phyloP scores from a whole-genome alignment of 2,797 vertebrate species.

The Hybognathus amarus region DNA sequence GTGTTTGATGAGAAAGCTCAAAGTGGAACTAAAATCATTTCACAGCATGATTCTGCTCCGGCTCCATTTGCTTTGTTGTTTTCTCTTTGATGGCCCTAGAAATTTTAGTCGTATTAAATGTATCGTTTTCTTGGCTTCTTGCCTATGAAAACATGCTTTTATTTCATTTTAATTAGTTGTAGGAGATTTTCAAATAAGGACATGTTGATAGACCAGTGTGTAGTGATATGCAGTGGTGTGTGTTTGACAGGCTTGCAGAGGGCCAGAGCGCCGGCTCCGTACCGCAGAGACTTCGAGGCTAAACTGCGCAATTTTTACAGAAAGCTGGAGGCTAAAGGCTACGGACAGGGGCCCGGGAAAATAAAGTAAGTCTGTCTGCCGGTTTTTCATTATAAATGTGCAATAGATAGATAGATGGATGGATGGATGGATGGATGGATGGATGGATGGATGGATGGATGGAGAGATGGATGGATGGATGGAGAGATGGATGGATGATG shows the following conservation, averaged over 20 bases:
- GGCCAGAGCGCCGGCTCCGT: slow-evolving; percentile 94
- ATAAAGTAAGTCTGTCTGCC: slow-evolving; percentile 88
- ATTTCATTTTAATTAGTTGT: background rate
- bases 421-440: background rate
- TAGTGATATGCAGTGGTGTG: slow-evolving; percentile 1
- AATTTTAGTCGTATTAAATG: background rate
- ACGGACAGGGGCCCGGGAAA: slow-evolving; percentile 96
- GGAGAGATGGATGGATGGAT: background rate
- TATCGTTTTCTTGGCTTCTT: background rate
- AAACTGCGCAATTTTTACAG: slow-evolving; percentile 98
- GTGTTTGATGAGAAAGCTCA: slow-evolving; percentile 29
- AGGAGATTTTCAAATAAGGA: background rate
- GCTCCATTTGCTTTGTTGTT: slow-evolving; percentile 16
- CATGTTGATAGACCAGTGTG: background rate
- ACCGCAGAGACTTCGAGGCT: slow-evolving; percentile 97
- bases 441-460: accelerated
- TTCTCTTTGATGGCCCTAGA: background rate
- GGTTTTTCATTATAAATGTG: background rate
- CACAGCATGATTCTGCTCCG: slow-evolving; percentile 55
- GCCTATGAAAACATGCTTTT: background rate
- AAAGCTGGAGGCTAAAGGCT: slow-evolving; percentile 97
- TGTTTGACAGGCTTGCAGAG: slow-evolving; percentile 83
- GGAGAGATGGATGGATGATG: accelerated
- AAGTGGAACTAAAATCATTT: slow-evolving; percentile 53
- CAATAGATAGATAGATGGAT: background rate